These are phyloP conservation scores for Hippocampus abdominalis DNA, from an alignment of 2,113 vertebrate species.

Conservation along the genomic window DNA sequence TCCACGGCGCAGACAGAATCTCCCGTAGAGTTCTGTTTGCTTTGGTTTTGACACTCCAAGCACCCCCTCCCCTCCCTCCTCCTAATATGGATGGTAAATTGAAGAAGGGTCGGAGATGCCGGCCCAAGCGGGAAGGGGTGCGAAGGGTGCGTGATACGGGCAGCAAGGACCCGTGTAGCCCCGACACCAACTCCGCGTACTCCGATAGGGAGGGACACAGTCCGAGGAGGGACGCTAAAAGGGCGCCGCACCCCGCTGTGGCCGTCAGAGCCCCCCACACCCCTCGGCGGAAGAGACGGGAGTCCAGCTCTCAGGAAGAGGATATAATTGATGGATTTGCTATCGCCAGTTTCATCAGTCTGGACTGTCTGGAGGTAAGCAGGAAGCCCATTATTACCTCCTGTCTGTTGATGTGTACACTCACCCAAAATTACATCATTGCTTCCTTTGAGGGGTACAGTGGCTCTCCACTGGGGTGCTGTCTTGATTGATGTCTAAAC, in stretches of 20 bases:
- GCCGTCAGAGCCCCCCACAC: slow-evolving; percentile 71
- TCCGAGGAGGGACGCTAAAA: slow-evolving; percentile 78
- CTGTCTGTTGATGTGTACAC: slow-evolving; percentile 16
- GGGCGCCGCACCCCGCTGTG: slow-evolving; percentile 69
- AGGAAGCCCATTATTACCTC: slow-evolving; percentile 30
- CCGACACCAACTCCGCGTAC: slow-evolving; percentile 82
- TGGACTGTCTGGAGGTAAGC: slow-evolving; percentile 89
- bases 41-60: slow-evolving; percentile 37
- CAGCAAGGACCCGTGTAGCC: slow-evolving; percentile 78
- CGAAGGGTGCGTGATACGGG: slow-evolving; percentile 81
- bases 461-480: background rate
- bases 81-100: slow-evolving; percentile 85
- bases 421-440: background rate
- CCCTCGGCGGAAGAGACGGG: slow-evolving; percentile 83
- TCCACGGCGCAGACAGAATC: slow-evolving; percentile 35
- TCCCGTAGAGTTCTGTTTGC: slow-evolving; percentile 51
- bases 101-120: slow-evolving; percentile 85
- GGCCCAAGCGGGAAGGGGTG: slow-evolving; percentile 83
- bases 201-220: slow-evolving; percentile 82
- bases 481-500: background rate
- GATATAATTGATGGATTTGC: slow-evolving; percentile 96
- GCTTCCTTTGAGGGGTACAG: background rate
- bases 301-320: slow-evolving; percentile 93
- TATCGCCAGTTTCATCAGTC: slow-evolving; percentile 89
- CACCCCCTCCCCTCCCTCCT: background rate